Evolutionary conservation across 2,888 invertebrate species (phyloP).

Genomic region (Dryomyza anilis): DNA sequence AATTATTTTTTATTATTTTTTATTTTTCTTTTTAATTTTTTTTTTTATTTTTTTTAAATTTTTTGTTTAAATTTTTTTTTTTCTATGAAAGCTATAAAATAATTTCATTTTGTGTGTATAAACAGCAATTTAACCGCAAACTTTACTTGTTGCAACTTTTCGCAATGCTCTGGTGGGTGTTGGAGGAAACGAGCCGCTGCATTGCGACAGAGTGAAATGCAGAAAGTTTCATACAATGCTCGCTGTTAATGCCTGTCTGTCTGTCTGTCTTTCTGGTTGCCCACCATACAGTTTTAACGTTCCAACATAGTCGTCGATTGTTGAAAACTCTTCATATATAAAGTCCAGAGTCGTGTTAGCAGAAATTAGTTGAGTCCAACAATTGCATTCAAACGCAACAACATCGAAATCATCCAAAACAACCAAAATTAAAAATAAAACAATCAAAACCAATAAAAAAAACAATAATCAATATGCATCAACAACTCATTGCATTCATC

Average conservation of each 20-base stretch:
- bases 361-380: conserved; percentile 22
- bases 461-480: conserved; percentile 3
- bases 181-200: conserved; percentile 8
- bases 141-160: neutral
- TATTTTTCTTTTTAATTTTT: neutral
- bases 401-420: neutral
- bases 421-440: neutral
- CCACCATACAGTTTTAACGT: neutral
- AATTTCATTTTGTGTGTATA: too few relatives aligned
- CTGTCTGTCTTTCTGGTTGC: conserved; percentile 1
- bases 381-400: conserved; percentile 1
- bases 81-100: neutral
- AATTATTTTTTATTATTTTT: neutral
- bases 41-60: neutral
- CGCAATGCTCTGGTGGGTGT: conserved; percentile 19
- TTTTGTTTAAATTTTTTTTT: too few relatives aligned
- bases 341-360: neutral
- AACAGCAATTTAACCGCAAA: too few relatives aligned
- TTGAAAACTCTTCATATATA: conserved; percentile 16
- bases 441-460: neutral
- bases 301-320: neutral
- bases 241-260: neutral
- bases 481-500: neutral
- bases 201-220: conserved; percentile 18
- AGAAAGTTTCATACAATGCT: neutral